Evolutionary conservation across 2,888 invertebrate genomes (phyloP), one percentile per base, ranked within the genome.

Genomic region (Chorisops tibialis): DNA sequence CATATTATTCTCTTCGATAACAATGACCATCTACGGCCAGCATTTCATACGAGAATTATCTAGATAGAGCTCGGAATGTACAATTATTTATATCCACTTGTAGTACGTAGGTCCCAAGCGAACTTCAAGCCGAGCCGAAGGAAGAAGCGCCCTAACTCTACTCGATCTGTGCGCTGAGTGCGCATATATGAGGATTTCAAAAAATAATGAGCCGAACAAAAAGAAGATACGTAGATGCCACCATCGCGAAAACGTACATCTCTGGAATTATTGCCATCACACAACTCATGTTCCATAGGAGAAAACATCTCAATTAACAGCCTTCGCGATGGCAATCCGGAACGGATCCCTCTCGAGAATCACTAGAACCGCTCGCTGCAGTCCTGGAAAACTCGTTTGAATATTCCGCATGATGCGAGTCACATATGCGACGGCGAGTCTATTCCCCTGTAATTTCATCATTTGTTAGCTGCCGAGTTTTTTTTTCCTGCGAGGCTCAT

Each of bases 401-500:
- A 39, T 39, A 14, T n/a, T n/a, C 5, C 39, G 6, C 16, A 14
- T 9, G 37, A 35, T 39, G 12, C 14, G 12, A 39, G n/a, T 39
- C 39, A 39, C 14, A n/a, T 39, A n/a, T n/a, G 39, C 6, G 6
- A 16, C 12, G n/a, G 5, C n/a, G 16, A 4, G 39, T 7, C 4
- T 39, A 39, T 39, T 6, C 22, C n/a, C 11, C 11, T 47, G 21
- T 21, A 47, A 21, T 47, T 47, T 47, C 11, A 21, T 19, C 47
- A 11, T 22, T 12, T 22, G 22, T n/a, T 11, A 30, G 19, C 47
- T 9, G 21, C 7, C 47, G 12, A 21, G 5, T 41, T 59, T 51
- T 51, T 51, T n/a, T 52, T 64, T 65, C 62, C 64, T 68, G 66
- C 63, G 63, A 65, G 5, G 7, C 7, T 47, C 12, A 21, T 50